Conservation (phyloP, 2,888 invertebrate genomes). For the Drosophila anceps region DNA sequence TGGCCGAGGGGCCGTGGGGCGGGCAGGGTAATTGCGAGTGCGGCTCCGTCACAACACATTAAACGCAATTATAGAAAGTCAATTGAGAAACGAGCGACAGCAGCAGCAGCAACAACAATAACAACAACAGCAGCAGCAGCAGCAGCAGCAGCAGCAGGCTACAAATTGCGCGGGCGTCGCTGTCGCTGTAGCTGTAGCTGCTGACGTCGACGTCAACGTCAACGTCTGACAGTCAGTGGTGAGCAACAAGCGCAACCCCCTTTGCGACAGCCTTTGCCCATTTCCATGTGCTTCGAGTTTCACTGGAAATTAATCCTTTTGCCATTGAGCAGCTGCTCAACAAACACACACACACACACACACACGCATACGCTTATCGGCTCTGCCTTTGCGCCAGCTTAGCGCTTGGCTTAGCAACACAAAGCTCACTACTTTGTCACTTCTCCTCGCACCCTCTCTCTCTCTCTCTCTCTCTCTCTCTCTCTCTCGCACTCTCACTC, state of each 20-base stretch:
- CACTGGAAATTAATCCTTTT: slow-evolving; percentile 55
- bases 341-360: slow-evolving; percentile 8
- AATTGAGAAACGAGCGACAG: slow-evolving; percentile 58
- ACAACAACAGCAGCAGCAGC: slow-evolving; percentile 27
- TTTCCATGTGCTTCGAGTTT: slow-evolving; percentile 40
- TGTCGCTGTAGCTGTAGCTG: background rate
- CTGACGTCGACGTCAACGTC: slow-evolving; percentile 11
- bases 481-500: background rate
- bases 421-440: slow-evolving; percentile 33
- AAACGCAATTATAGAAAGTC: slow-evolving; percentile 82
- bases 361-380: slow-evolving; percentile 30
- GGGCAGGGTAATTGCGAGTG: slow-evolving; percentile 47
- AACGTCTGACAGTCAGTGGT: slow-evolving; percentile 24
- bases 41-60: slow-evolving; percentile 78
- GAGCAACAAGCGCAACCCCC: slow-evolving; percentile 30
- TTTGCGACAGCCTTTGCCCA: background rate
- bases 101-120: slow-evolving; percentile 35
- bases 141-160: slow-evolving; percentile 28
- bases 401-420: slow-evolving; percentile 34
- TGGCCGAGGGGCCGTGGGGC: background rate
- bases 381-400: slow-evolving; percentile 48
- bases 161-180: slow-evolving; percentile 68
- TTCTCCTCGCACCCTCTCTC: no score
- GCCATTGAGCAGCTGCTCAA: slow-evolving; percentile 22
- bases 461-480: background rate